phyloP scores from a whole-genome alignment of 2,888 invertebrate genomes.

The Limnephilus auricula region DNA sequence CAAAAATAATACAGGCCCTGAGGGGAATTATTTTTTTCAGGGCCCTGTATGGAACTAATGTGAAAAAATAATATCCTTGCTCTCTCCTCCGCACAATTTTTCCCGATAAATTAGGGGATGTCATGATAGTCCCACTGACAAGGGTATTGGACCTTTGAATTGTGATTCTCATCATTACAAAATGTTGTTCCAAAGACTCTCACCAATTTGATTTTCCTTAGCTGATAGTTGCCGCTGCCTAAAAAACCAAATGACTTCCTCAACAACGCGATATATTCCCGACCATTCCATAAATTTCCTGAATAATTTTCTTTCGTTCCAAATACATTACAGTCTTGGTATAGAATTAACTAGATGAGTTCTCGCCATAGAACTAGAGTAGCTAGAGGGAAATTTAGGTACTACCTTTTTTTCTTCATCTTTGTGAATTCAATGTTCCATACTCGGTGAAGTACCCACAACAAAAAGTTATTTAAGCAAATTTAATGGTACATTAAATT shows the following conservation, averaged over 20 bases:
- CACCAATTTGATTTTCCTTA: background rate
- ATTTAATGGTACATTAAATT: too few relatives aligned
- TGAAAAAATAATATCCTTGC: too few relatives aligned
- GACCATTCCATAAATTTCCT: background rate
- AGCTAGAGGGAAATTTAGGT: too few relatives aligned
- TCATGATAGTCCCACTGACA: background rate
- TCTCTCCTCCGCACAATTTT: background rate
- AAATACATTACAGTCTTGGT: background rate
- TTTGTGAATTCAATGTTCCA: too few relatives aligned
- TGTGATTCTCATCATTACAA: background rate
- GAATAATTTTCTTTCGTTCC: conserved; percentile 17
- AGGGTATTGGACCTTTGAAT: too few relatives aligned
- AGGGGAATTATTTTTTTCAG: too few relatives aligned
- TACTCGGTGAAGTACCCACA: too few relatives aligned
- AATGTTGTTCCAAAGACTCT: background rate
- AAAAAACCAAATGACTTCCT: background rate
- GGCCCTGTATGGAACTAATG: too few relatives aligned
- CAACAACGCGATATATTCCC: conserved; percentile 4
- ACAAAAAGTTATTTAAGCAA: too few relatives aligned
- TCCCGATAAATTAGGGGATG: background rate
- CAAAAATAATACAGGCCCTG: too few relatives aligned
- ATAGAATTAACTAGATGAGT: background rate
- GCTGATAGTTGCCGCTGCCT: background rate
- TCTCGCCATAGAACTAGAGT: background rate
- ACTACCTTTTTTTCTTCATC: too few relatives aligned